Evolutionary conservation across 1,140 invertebrate genomes (phyloP).

Genomic region (Mactra quadrangularis): DNA sequence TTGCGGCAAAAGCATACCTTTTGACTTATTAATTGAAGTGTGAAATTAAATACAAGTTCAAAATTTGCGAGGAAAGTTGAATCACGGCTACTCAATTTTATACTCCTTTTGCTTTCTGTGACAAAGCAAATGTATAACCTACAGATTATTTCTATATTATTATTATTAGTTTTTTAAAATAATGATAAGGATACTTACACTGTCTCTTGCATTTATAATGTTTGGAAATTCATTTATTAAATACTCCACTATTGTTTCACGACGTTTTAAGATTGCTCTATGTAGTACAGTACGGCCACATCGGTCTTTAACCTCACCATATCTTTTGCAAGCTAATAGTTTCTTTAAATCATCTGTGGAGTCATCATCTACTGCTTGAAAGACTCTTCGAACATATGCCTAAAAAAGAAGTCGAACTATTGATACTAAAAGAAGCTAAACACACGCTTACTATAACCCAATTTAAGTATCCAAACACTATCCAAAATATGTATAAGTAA

Average conservation of each 20-base stretch:
- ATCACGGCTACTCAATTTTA: too few relatives aligned
- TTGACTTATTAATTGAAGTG: too few relatives aligned
- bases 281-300: constrained; percentile 78
- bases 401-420: constrained; percentile 39
- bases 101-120: too few relatives aligned
- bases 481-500: too few relatives aligned
- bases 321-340: constrained; percentile 74
- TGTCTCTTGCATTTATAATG: constrained; percentile 71
- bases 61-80: too few relatives aligned
- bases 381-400: constrained; percentile 72
- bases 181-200: constrained; percentile 62
- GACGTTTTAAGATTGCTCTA: constrained; percentile 68
- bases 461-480: too few relatives aligned
- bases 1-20: too few relatives aligned
- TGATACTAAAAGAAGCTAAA: background rate
- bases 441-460: background rate
- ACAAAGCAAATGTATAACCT: too few relatives aligned
- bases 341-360: constrained; percentile 68
- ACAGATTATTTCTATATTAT: too few relatives aligned
- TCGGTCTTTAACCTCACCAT: constrained; percentile 70
- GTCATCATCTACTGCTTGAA: constrained; percentile 72
- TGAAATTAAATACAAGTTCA: too few relatives aligned
- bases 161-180: too few relatives aligned
- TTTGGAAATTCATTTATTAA: constrained; percentile 67
- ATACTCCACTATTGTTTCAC: constrained; percentile 59